phyloP scores from a whole-genome alignment of 1,140 invertebrate species.

The Euwallacea similis region DNA sequence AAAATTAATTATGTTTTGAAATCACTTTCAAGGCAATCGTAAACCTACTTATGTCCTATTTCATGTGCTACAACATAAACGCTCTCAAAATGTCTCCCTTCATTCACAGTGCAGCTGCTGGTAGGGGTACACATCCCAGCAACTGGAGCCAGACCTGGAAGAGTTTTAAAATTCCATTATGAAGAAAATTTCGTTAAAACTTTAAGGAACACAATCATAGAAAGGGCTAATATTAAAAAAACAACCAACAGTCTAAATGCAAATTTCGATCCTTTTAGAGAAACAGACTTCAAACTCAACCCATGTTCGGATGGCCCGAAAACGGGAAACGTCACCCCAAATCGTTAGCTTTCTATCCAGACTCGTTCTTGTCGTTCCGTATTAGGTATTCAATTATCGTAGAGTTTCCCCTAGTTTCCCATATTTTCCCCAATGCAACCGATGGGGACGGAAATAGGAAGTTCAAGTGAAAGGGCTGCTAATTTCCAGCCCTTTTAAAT shows the following conservation, averaged over 20 bases:
- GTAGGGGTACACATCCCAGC: constrained; percentile 66
- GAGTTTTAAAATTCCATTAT: neutral
- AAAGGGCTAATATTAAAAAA: too few relatives aligned
- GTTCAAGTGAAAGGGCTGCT: constrained; percentile 2
- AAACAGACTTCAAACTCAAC: too few relatives aligned
- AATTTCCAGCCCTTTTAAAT: constrained; percentile 1
- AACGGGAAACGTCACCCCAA: too few relatives aligned
- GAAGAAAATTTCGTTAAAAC: too few relatives aligned
- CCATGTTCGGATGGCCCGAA: too few relatives aligned
- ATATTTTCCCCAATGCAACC: constrained; percentile 15
- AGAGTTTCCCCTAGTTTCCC: constrained; percentile 12
- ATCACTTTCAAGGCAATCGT: constrained; percentile 10
- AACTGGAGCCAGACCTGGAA: constrained; percentile 62
- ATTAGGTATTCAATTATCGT: constrained; percentile 11
- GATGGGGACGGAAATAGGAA: constrained; percentile 1
- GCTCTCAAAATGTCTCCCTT: constrained; percentile 67
- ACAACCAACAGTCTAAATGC: too few relatives aligned
- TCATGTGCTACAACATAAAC: constrained; percentile 67
- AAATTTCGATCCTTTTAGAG: too few relatives aligned
- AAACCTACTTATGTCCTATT: constrained; percentile 64
- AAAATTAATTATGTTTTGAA: constrained; percentile 8
- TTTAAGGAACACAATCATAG: too few relatives aligned
- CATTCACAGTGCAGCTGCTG: constrained; percentile 67
- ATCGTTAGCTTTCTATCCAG: too few relatives aligned
- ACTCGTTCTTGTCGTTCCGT: too few relatives aligned